phyloP scores from a whole-genome alignment of 1,140 invertebrate species.

The Pseudomyrmex gracilis region DNA sequence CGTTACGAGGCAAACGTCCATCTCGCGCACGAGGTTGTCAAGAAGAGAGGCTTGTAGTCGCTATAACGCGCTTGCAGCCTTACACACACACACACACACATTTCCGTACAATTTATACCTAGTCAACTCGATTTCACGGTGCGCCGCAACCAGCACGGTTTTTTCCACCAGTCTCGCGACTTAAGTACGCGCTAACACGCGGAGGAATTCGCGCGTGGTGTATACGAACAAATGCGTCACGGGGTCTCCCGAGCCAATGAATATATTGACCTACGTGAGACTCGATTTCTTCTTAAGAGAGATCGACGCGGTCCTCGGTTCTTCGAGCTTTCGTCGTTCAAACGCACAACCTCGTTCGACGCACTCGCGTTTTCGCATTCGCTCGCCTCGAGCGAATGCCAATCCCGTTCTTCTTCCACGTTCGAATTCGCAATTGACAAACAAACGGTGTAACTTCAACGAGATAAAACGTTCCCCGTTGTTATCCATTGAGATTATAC shows the following conservation, averaged over 20 bases:
- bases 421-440: conserved; percentile 29
- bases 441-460: background rate
- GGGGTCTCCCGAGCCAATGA: conserved; percentile 77
- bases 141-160: conserved; percentile 48
- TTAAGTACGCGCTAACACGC: conserved; percentile 43
- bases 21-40: conserved; percentile 47
- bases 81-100: conserved; percentile 2
- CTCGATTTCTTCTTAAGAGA: conserved; percentile 33
- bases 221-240: conserved; percentile 68
- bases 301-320: background rate
- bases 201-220: conserved; percentile 63
- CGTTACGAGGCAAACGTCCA: conserved; percentile 51
- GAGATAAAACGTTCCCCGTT: no score
- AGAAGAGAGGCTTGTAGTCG: conserved; percentile 30
- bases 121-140: conserved; percentile 71
- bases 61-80: conserved; percentile 40
- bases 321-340: conserved; percentile 24
- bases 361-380: conserved; percentile 38
- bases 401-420: conserved; percentile 14
- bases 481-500: no score
- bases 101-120: conserved; percentile 62
- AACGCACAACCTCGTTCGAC: conserved; percentile 31
- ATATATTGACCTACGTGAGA: conserved; percentile 77
- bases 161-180: conserved; percentile 43
- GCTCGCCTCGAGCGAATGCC: conserved; percentile 42